These are phyloP conservation scores for Graphium colonna DNA, from an alignment of 2,888 invertebrate species.

Conservation along the genomic window DNA sequence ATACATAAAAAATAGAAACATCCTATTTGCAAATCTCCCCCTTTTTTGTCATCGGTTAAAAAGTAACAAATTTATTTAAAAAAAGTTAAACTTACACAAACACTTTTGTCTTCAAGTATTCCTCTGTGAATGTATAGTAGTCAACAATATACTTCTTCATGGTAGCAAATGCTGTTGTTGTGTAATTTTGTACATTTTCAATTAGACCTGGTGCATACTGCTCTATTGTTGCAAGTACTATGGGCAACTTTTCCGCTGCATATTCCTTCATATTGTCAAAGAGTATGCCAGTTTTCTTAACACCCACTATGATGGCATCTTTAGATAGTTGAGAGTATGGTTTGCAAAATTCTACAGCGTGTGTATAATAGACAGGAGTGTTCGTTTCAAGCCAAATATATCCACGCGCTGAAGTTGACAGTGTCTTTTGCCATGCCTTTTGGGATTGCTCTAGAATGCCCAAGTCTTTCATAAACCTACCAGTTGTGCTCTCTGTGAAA, in stretches of 20 bases:
- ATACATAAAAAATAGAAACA: too few relatives aligned
- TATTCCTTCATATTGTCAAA: constrained; percentile 74
- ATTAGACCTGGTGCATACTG: constrained; percentile 86
- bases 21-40: too few relatives aligned
- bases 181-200: constrained; percentile 78
- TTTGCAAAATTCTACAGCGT: constrained; percentile 73
- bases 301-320: constrained; percentile 77
- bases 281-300: constrained; percentile 72
- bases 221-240: constrained; percentile 77
- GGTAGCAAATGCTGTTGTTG: constrained; percentile 59
- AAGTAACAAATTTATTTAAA: too few relatives aligned
- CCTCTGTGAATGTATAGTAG: constrained; percentile 73
- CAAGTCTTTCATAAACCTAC: constrained; percentile 82
- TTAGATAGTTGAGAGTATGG: constrained; percentile 82
- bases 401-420: constrained; percentile 81
- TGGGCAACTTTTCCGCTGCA: constrained; percentile 69
- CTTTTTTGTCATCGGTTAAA: too few relatives aligned
- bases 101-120: constrained; percentile 86
- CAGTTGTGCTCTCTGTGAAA: constrained; percentile 82
- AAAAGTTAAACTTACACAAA: constrained; percentile 84
- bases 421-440: constrained; percentile 80
- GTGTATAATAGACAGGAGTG: constrained; percentile 83
- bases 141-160: constrained; percentile 70
- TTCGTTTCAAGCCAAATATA: constrained; percentile 84
- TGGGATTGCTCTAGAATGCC: constrained; percentile 83